phyloP scores from a whole-genome alignment of 2,113 vertebrate species.

The Todiramphus chloris region DNA sequence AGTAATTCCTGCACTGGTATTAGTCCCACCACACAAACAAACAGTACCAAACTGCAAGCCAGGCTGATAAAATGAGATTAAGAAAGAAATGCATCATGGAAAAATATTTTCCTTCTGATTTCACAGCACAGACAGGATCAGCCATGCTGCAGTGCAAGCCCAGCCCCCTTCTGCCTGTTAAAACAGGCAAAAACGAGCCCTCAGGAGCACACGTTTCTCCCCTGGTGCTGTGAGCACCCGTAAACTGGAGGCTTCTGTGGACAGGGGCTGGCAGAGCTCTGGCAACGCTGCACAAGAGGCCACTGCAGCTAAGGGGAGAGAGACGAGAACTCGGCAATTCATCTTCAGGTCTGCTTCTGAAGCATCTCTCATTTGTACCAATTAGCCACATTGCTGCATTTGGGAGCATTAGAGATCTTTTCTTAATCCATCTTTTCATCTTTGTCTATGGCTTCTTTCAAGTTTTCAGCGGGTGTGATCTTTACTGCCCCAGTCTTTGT shows the following conservation, averaged over 20 bases:
- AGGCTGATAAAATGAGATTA: neutral
- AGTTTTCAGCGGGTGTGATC: conserved; percentile 34
- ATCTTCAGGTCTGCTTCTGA: neutral
- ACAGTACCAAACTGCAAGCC: neutral
- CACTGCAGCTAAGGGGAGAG: neutral
- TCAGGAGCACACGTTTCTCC: neutral
- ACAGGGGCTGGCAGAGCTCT: neutral
- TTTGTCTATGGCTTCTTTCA: conserved; percentile 15
- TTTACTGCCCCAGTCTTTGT: conserved; percentile 57
- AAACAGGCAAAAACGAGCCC: neutral
- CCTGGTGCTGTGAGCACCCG: rapidly evolving
- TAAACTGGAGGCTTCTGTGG: neutral
- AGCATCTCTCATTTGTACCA: conserved; percentile 41
- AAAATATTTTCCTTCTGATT: neutral
- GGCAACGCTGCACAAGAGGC: neutral
- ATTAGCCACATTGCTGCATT: conserved; percentile 38
- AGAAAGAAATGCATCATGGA: neutral
- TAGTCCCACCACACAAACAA: neutral
- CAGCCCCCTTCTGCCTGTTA: neutral
- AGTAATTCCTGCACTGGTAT: neutral
- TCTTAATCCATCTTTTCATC: conserved; percentile 11
- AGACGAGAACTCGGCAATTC: neutral
- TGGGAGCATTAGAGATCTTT: neutral
- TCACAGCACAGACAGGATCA: neutral
- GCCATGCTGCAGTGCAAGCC: neutral